Conservation (phyloP, 92 coral and sea anemone species). For the Paramuricea clavata region DNA sequence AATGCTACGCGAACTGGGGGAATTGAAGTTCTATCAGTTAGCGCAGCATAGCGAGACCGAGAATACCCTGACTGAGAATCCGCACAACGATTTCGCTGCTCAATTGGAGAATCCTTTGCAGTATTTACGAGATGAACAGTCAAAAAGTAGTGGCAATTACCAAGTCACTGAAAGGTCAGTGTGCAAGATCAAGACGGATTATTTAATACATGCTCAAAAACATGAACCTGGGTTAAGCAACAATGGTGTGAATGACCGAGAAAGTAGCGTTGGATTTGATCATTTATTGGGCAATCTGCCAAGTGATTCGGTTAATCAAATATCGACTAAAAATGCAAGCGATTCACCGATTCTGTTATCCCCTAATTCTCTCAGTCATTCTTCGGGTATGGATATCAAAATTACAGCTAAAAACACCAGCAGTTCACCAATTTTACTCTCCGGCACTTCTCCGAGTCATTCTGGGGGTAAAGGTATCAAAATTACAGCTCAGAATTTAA, state of each 20-base stretch:
- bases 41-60: slow-evolving; percentile 38
- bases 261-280: background rate
- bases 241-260: background rate
- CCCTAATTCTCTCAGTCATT: background rate
- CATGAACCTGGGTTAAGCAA: background rate
- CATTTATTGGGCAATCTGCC: background rate
- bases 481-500: background rate
- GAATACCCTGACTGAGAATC: background rate
- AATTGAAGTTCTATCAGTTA: slow-evolving; percentile 79
- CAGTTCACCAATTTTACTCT: background rate
- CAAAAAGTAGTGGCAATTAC: background rate
- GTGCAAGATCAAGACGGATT: slow-evolving; percentile 3
- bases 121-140: background rate
- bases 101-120: slow-evolving; percentile 30
- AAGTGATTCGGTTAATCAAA: background rate
- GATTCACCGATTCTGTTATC: background rate
- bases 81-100: slow-evolving; percentile 4
- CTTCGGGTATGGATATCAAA: background rate
- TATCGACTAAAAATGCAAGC: background rate
- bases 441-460: background rate
- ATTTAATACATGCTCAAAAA: background rate
- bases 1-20: slow-evolving; percentile 92
- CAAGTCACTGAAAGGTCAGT: background rate
- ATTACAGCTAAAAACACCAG: background rate
- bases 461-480: background rate